These are phyloP conservation scores for Trichacis sp. DNA, from an alignment of 2,888 invertebrate genomes.

Conservation along the genomic window DNA sequence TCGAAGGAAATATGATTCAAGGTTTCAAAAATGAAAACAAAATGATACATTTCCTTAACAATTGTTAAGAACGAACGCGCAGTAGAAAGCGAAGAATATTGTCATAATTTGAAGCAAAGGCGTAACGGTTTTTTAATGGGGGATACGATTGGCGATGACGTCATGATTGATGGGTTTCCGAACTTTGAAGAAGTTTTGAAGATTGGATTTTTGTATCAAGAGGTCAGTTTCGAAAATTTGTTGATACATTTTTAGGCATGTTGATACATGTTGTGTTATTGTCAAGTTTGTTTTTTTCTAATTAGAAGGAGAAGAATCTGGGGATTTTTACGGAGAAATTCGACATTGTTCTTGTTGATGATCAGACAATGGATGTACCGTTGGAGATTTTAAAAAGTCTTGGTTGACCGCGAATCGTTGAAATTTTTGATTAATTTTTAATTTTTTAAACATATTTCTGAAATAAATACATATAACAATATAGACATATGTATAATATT, in stretches of 20 bases:
- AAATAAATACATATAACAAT: too few species aligned
- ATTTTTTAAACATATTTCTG: too few species aligned
- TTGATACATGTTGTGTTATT: too few species aligned
- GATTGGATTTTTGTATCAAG: constrained; percentile 91
- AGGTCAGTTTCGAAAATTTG: constrained; percentile 71
- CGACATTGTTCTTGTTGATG: constrained; percentile 91
- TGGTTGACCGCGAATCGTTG: constrained; percentile 15
- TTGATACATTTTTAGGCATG: too few species aligned
- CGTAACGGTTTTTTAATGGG: constrained; percentile 91
- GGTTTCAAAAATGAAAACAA: background rate
- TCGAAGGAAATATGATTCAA: constrained; percentile 69
- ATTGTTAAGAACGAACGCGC: constrained; percentile 92
- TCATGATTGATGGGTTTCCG: constrained; percentile 91
- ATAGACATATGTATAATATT: too few species aligned
- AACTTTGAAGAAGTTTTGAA: constrained; percentile 82
- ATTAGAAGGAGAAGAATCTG: constrained; percentile 76
- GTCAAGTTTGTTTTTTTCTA: constrained; percentile 11
- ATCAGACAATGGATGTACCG: constrained; percentile 83
- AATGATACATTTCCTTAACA: constrained; percentile 91
- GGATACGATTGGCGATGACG: constrained; percentile 91
- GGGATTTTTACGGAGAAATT: constrained; percentile 82
- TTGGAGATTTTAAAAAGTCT: constrained; percentile 69
- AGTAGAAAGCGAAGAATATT: constrained; percentile 83
- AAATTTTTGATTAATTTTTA: too few species aligned
- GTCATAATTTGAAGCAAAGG: constrained; percentile 77